Base-by-base conservation (phyloP, 2,797 vertebrate genomes). In the Cetoscarus ocellatus region DNA sequence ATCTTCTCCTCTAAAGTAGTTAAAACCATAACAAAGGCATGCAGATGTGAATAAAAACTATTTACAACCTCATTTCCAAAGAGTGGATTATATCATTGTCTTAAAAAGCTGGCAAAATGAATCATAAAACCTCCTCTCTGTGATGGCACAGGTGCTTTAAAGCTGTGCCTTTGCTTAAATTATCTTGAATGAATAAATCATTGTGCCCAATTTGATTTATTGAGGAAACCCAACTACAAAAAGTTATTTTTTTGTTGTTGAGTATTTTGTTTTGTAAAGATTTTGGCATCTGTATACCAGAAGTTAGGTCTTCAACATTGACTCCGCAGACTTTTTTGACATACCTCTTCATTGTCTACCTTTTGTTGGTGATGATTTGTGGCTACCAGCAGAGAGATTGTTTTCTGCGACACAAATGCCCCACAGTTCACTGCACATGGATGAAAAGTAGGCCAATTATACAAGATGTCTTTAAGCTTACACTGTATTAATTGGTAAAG, bases 381-480 rank as follows among this genome's bases (percentile, higher is more conserved):
- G 19, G 51, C n/a, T 34, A 49, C 18, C 57, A 57, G 67, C 54
- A 72, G 50, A 66, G 49, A 18, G n/a, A 50, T 50, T 56, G 36
- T 34, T 56, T 67, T 36, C 1, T 53, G 72, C 54, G 61, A 56
- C 49, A 55, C 55, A 55, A 34, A 36, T 64, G 55, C 57, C 7
- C 61, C 50, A 1, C 47, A 48, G 47, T 68, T 52, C n/a, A 43
- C 18, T 54, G 13, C 50, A 56, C 66, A 53, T 61, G 50, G 18
- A 58, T 54, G 14, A 49, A 77, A 66, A 75, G 70, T 17, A 54
- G 38, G n/a, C n/a, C n/a, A n/a, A n/a, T n/a, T n/a, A 48, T 14
- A 71, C 27, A 27, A 27, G 27, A 27, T 27, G 27, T 27, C 27
- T 27, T 2, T 27, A 27, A 27, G 27, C 27, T 27, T 27, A 27